Conservation (phyloP, 2,888 invertebrate genomes). For the Nebria salina region DNA sequence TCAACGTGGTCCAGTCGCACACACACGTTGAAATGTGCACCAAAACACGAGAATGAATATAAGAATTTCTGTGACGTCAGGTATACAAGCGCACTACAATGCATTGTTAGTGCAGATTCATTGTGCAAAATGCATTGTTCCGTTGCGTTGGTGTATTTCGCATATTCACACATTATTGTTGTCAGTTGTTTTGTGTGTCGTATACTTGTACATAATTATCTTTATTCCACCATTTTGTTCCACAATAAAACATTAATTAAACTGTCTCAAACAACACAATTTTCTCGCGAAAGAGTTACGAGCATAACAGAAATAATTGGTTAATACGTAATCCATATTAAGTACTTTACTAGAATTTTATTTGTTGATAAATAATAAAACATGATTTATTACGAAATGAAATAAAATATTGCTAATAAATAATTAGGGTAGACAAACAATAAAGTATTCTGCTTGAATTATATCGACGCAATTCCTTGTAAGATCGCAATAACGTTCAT, state of each 20-base stretch:
- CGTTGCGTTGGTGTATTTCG: not conserved
- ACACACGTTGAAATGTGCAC: not conserved
- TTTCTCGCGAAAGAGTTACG: constrained; percentile 8
- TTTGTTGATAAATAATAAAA: too few species aligned
- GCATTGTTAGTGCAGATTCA: constrained; percentile 19
- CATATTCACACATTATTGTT: not conserved
- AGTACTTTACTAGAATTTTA: too few species aligned
- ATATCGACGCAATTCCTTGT: too few species aligned
- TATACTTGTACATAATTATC: not conserved
- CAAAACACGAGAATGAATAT: constrained; percentile 2
- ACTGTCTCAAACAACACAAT: not conserved
- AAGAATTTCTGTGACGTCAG: not conserved
- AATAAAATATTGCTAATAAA: too few species aligned
- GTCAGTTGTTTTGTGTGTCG: constrained; percentile 1
- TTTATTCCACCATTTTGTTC: constrained; percentile 9
- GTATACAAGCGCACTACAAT: not conserved
- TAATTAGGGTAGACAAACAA: too few species aligned
- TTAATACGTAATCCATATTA: not conserved
- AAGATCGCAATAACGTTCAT: too few species aligned
- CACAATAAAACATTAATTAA: constrained; percentile 14
- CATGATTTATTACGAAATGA: too few species aligned
- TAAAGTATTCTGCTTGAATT: too few species aligned
- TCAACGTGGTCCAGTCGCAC: not conserved
- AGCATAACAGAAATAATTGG: not conserved
- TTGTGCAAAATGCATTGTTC: constrained; percentile 18